Conservation (phyloP, 2,113 vertebrate species). For the Gadus chalcogrammus region DNA sequence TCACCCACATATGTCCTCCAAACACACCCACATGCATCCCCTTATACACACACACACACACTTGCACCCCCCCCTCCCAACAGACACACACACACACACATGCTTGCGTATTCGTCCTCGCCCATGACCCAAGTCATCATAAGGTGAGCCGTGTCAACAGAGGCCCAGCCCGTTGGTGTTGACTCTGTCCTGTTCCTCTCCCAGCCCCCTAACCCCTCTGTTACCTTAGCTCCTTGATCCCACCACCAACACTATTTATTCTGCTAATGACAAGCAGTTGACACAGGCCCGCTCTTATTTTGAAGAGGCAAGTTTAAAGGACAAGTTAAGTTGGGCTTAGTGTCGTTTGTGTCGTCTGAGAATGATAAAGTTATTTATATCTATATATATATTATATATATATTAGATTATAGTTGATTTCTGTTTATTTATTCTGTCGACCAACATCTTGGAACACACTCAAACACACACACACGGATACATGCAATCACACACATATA, state of each 20-base stretch:
- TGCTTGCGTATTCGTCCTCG: neutral
- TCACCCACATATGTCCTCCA: neutral
- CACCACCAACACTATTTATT: no score
- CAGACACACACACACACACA: neutral
- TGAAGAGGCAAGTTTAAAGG: neutral
- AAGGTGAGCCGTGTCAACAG: conserved; percentile 30
- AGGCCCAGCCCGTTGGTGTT: conserved; percentile 47
- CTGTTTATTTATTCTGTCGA: no score
- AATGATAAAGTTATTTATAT: no score
- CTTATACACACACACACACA: neutral
- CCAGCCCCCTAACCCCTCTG: conserved; percentile 10
- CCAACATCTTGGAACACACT: no score
- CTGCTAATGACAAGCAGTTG: no score
- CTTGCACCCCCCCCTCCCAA: neutral
- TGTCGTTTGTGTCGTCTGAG: no score
- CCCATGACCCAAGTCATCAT: neutral
- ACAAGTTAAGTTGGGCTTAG: conserved; percentile 46
- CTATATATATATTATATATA: no score
- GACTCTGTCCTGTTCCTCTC: conserved; percentile 40
- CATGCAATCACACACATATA: no score
- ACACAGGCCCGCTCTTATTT: no score
- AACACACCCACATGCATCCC: neutral
- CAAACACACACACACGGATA: no score
- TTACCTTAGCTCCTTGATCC: conserved; percentile 30
- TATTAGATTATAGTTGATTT: no score